A percentile compares a stretch with the other conserved stretches of the same genome.
These are phyloP conservation scores for Drosophila carrolli DNA, from an alignment of 1,140 invertebrate species.

Conservation along the genomic window DNA sequence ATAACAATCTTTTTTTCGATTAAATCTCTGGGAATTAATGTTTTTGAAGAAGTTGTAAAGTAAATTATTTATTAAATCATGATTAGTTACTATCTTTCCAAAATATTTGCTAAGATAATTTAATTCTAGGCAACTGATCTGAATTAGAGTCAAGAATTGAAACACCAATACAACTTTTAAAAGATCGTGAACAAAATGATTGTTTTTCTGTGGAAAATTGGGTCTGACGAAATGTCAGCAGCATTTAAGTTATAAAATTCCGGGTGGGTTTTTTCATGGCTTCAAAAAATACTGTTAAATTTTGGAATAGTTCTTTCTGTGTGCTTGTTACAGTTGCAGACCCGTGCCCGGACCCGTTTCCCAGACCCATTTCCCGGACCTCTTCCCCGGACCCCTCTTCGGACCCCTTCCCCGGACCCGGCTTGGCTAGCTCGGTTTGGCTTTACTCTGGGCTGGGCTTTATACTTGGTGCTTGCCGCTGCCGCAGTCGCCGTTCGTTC, in stretches of 20 bases:
- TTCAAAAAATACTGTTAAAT: not conserved
- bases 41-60: no score
- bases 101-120: no score
- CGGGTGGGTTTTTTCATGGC: not conserved
- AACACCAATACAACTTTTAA: no score
- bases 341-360: constrained; percentile 12
- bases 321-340: constrained; percentile 19
- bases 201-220: no score
- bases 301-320: not conserved
- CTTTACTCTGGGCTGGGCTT: constrained; percentile 51
- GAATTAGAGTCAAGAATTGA: no score
- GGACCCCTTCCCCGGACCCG: constrained; percentile 7
- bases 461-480: constrained; percentile 34
- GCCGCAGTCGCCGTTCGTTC: constrained; percentile 18
- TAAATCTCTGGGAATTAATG: no score
- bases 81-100: no score
- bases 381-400: not conserved
- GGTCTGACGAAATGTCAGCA: no score
- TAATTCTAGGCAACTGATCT: no score
- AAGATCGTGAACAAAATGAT: no score
- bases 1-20: no score
- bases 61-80: no score
- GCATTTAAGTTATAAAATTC: not conserved
- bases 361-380: constrained; percentile 5
- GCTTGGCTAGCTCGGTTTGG: constrained; percentile 35